Conservation (phyloP, 2,113 vertebrate genomes). For the Ctenodactylus gundi region DNA sequence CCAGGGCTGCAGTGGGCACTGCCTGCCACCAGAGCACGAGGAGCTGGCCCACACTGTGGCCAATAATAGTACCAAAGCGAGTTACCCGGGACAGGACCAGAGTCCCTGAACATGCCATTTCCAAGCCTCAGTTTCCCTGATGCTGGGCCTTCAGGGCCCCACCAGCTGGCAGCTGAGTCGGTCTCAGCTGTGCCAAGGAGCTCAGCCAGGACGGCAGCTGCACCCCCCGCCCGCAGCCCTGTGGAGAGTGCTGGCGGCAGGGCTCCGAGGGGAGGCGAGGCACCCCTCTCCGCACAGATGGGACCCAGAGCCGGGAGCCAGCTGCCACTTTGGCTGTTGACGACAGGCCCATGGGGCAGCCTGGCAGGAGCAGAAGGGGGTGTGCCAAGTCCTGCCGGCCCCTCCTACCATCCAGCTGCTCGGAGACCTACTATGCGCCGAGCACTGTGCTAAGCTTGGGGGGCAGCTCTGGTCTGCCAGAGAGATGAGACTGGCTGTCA, state of each 20-base stretch:
- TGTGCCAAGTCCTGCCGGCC: background rate
- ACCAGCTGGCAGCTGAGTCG: background rate
- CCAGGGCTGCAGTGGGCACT: background rate
- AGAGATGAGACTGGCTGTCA: background rate
- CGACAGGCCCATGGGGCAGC: background rate
- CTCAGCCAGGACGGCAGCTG: no score
- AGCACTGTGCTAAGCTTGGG: background rate
- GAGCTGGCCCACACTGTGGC: rapidly evolving
- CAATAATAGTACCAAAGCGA: background rate
- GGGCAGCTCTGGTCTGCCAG: background rate
- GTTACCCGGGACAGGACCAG: background rate
- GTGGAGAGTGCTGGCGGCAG: background rate
- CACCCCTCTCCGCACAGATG: background rate
- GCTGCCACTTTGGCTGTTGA: background rate
- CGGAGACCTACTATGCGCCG: background rate
- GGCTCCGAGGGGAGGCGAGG: background rate
- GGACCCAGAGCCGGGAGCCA: background rate
- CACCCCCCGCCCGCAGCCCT: rapidly evolving
- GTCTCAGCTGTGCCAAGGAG: background rate
- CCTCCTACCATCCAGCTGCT: background rate
- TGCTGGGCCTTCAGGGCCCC: background rate
- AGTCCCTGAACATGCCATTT: background rate
- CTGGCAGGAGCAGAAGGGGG: background rate
- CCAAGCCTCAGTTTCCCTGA: background rate
- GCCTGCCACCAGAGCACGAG: background rate